Percentiles rank a stretch among this genome's conserved stretches.
Conservation (phyloP, 2,113 vertebrate genomes). For the Bungarus multicinctus region DNA sequence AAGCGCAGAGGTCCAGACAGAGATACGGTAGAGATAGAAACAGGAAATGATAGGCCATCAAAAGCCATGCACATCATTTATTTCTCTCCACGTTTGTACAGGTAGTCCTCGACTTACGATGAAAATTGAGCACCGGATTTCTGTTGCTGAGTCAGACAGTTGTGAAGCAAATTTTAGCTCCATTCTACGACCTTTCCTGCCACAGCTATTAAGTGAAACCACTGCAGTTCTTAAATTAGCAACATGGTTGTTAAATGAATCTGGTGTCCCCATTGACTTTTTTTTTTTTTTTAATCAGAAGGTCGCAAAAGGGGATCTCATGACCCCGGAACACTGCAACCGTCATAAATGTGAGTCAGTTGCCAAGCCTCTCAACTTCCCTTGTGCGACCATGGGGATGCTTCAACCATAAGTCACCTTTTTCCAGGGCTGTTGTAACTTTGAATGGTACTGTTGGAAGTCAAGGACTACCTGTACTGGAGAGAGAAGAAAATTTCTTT, state of each 20-base stretch:
- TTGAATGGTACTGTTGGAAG: background rate
- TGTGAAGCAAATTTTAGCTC: background rate
- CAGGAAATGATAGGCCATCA: background rate
- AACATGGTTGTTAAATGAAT: background rate
- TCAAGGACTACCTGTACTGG: background rate
- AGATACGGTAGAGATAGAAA: background rate
- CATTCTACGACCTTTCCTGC: background rate
- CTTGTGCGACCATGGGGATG: rapidly evolving
- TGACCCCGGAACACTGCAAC: background rate
- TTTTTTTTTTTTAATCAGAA: background rate
- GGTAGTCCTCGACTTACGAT: background rate
- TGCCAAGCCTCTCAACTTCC: background rate
- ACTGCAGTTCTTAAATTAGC: background rate
- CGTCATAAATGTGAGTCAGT: background rate
- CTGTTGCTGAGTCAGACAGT: background rate
- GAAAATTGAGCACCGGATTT: background rate
- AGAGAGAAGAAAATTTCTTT: background rate
- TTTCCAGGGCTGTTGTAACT: background rate
- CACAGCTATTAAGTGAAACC: background rate
- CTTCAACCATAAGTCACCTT: background rate
- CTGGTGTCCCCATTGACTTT: background rate
- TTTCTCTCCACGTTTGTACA: background rate
- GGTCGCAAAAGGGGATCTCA: background rate
- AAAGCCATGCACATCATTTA: background rate
- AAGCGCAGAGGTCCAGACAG: too few species aligned